Evolutionary conservation across 2,113 vertebrate genomes (phyloP).

Genomic region (Hypomesus transpacificus): DNA sequence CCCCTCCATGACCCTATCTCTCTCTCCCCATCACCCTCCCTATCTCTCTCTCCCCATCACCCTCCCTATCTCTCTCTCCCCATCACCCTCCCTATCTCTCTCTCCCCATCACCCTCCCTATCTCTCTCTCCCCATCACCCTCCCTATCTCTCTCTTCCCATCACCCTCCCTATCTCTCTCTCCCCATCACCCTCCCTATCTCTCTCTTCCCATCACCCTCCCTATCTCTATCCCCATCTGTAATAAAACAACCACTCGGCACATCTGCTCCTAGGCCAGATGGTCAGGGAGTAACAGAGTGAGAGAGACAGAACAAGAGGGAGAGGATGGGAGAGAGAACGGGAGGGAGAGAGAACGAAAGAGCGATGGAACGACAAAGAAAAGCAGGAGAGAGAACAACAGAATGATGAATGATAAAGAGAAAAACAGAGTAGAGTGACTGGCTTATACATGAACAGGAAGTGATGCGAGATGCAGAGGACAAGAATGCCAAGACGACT

Average conservation of each 20-base stretch:
- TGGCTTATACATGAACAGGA: too few species aligned
- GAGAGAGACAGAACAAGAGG: constrained; percentile 8
- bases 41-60: too few species aligned
- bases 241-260: constrained; percentile 45
- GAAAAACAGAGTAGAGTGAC: background rate
- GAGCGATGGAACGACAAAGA: background rate
- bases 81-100: constrained; percentile 23
- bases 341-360: constrained; percentile 8
- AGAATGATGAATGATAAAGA: background rate
- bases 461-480: too few species aligned
- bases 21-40: too few species aligned
- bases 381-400: background rate
- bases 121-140: constrained; percentile 14
- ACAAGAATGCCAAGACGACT: too few species aligned
- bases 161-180: too few species aligned
- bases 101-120: background rate
- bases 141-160: constrained; percentile 2
- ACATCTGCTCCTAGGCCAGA: constrained; percentile 51
- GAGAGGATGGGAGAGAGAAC: constrained; percentile 3
- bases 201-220: constrained; percentile 12
- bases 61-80: too few species aligned
- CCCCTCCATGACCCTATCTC: too few species aligned
- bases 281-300: constrained; percentile 32
- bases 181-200: too few species aligned
- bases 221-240: constrained; percentile 33